Conservation (phyloP, 1,140 invertebrate genomes). For the Sesamia nonagrioides region DNA sequence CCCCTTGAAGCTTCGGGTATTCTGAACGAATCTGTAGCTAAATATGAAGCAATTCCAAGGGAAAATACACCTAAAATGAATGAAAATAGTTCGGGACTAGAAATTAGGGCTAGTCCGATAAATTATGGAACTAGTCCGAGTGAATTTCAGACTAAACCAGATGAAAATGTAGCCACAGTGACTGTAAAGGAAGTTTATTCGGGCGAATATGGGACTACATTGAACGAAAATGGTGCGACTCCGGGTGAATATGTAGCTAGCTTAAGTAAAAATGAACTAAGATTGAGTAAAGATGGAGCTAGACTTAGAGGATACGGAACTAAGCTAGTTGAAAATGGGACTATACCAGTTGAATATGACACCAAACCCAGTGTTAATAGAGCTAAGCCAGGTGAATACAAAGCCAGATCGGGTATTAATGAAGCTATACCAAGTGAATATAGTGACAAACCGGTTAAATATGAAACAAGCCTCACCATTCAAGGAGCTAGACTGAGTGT, state of each 20-base stretch:
- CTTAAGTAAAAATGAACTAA: not conserved
- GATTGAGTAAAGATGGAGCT: not conserved
- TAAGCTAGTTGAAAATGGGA: not conserved
- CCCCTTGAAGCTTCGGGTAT: too few relatives aligned
- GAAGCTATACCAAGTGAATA: not conserved
- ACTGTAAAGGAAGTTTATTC: not conserved
- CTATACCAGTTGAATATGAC: not conserved
- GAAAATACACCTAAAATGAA: too few relatives aligned
- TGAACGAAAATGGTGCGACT: not conserved
- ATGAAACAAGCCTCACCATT: not conserved
- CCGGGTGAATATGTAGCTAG: not conserved
- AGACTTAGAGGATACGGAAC: too few relatives aligned
- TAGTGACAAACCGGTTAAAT: not conserved
- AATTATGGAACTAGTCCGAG: not conserved
- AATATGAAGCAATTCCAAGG: too few relatives aligned
- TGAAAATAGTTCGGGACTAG: not conserved
- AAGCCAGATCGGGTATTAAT: not conserved
- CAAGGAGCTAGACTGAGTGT: not conserved
- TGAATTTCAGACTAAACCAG: not conserved
- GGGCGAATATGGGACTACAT: not conserved
- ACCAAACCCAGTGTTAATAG: too few relatives aligned
- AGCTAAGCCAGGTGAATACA: not conserved
- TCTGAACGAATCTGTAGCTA: too few relatives aligned
- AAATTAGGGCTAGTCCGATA: too few relatives aligned
- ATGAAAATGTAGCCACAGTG: not conserved